A percentile compares a stretch with the other conserved stretches of the same genome.
phyloP scores from a whole-genome alignment of 2,888 invertebrate species.

The Microctonus brassicae region DNA sequence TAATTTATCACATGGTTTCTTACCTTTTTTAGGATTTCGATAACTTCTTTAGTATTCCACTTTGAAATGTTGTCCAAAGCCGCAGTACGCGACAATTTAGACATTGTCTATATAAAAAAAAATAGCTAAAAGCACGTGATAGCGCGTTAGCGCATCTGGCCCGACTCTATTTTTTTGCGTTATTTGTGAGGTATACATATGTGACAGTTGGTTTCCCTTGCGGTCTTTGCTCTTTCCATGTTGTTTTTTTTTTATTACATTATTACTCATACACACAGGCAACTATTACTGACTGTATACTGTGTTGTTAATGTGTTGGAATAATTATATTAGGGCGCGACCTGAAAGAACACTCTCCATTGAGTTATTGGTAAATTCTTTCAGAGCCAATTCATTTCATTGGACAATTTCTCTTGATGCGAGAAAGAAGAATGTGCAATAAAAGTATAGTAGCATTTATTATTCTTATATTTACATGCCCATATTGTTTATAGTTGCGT shows the following conservation, averaged over 20 bases:
- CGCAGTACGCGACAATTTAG: slow-evolving; percentile 55
- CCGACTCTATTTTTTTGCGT: slow-evolving; percentile 49
- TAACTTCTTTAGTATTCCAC: slow-evolving; percentile 61
- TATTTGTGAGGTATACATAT: slow-evolving; percentile 54
- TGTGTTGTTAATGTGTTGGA: background rate
- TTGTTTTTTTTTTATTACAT: slow-evolving; percentile 34
- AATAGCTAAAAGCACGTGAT: slow-evolving; percentile 53
- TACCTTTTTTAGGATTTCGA: slow-evolving; percentile 62
- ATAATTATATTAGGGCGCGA: background rate
- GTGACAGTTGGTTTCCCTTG: slow-evolving; percentile 44
- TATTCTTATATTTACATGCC: too few relatives aligned
- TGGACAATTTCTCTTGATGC: background rate
- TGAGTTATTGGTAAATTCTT: background rate
- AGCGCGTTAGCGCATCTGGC: slow-evolving; percentile 56
- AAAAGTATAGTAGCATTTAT: too few relatives aligned
- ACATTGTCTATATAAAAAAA: slow-evolving; percentile 51
- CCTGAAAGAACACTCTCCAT: background rate
- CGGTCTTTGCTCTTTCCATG: slow-evolving; percentile 36
- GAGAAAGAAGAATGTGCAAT: background rate
- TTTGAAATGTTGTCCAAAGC: slow-evolving; percentile 61
- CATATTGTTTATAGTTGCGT: too few relatives aligned
- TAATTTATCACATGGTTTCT: slow-evolving; percentile 44
- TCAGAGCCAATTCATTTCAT: background rate
- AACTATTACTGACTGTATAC: too few relatives aligned
- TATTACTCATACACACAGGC: background rate